Conservation (phyloP, 2,797 vertebrate genomes). For the Heliangelus exortis region DNA sequence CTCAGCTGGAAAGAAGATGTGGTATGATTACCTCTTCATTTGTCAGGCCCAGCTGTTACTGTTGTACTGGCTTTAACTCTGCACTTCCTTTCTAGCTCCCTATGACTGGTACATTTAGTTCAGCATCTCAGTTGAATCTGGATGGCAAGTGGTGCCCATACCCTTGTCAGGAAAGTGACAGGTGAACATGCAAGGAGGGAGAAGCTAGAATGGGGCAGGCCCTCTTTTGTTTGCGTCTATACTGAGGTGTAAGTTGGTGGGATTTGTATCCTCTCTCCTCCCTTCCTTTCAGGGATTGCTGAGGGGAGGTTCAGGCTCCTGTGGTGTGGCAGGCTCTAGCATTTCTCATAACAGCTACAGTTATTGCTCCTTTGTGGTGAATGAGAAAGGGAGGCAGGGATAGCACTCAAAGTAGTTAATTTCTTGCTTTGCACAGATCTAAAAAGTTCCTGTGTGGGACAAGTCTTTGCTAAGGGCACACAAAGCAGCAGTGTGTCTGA, state of each 20-base stretch:
- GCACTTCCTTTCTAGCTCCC: background rate
- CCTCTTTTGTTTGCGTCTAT: background rate
- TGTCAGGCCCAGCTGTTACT: background rate
- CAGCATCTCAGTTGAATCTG: background rate
- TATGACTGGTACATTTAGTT: background rate
- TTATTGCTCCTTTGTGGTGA: fast-evolving
- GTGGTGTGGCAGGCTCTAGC: background rate
- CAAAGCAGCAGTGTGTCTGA: background rate
- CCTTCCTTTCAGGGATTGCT: background rate
- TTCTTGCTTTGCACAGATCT: background rate
- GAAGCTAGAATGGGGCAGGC: background rate
- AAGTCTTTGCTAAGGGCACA: background rate
- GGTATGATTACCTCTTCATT: background rate
- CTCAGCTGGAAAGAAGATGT: background rate
- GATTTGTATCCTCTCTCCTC: background rate
- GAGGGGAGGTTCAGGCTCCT: background rate
- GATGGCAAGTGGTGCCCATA: background rate
- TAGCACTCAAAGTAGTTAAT: background rate
- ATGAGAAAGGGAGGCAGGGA: background rate
- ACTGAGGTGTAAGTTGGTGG: background rate
- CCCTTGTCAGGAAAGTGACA: background rate
- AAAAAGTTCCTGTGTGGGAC: background rate
- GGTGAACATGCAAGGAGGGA: background rate
- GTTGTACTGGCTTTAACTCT: background rate
- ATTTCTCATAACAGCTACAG: background rate